phyloP scores from a whole-genome alignment of 37 sponge, comb jelly and placozoan genomes.

The Chondrosia reniformis region DNA sequence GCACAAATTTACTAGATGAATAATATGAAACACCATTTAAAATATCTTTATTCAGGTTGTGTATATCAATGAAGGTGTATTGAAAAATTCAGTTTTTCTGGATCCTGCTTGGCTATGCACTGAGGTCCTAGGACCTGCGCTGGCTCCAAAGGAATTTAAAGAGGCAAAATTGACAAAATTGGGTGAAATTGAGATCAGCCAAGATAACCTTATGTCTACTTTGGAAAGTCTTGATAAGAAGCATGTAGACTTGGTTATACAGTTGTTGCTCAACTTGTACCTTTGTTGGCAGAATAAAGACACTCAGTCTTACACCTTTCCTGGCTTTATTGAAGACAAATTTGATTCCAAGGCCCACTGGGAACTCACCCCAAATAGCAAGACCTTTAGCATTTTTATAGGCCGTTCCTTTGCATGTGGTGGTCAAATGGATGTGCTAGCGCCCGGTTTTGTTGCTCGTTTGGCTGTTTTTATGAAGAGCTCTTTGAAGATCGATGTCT shows the following conservation, averaged over 20 bases:
- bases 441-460: slow-evolving; percentile 67
- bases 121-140: slow-evolving; percentile 62
- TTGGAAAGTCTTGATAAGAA: slow-evolving; percentile 24
- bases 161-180: slow-evolving; percentile 22
- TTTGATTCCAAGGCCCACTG: slow-evolving; percentile 29
- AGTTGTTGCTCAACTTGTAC: slow-evolving; percentile 52
- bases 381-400: slow-evolving; percentile 17
- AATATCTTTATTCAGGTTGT: slow-evolving; percentile 38
- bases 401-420: slow-evolving; percentile 44
- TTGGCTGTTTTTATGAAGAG: slow-evolving; percentile 46
- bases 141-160: slow-evolving; percentile 60
- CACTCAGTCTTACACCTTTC: slow-evolving; percentile 35
- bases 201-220: neutral
- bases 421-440: slow-evolving; percentile 51
- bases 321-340: slow-evolving; percentile 22
- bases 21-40: too few relatives aligned
- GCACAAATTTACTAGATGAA: too few relatives aligned
- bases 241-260: slow-evolving; percentile 37
- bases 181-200: slow-evolving; percentile 19
- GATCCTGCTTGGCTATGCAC: slow-evolving; percentile 76
- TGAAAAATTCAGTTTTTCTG: slow-evolving; percentile 44
- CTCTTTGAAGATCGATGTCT: neutral
- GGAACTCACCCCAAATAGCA: neutral
- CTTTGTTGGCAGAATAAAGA: slow-evolving; percentile 49
- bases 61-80: slow-evolving; percentile 55